A percentile compares a stretch with the other conserved stretches of the same genome.
These are phyloP conservation scores for Agrotis segetum DNA, from an alignment of 2,888 invertebrate species.

Conservation along the genomic window DNA sequence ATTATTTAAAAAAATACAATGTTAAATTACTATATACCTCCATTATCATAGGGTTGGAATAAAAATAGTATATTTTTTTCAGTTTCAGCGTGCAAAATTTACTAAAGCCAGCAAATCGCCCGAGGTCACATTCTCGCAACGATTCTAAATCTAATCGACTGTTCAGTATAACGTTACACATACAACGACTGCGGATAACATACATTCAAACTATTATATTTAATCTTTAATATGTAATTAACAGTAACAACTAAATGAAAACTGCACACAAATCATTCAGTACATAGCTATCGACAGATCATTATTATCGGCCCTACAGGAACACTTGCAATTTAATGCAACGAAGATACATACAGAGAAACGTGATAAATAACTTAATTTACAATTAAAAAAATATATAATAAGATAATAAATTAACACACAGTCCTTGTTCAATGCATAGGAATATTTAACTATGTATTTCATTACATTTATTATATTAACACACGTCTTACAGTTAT, in stretches of 20 bases:
- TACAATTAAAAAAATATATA: conserved; percentile 79
- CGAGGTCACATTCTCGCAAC: conserved; percentile 80
- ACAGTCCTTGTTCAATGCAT: conserved; percentile 89
- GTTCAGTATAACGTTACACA: conserved; percentile 71
- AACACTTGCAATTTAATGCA: conserved; percentile 78
- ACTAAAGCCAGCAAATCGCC: conserved; percentile 85
- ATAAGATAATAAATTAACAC: conserved; percentile 89
- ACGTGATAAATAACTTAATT: conserved; percentile 89
- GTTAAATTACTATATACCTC: conserved; percentile 87
- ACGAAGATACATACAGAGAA: conserved; percentile 75
- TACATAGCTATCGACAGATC: conserved; percentile 81
- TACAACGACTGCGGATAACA: conserved; percentile 73
- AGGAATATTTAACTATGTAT: conserved; percentile 81
- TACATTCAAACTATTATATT: conserved; percentile 76
- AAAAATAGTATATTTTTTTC: conserved; percentile 83
- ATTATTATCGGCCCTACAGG: conserved; percentile 76
- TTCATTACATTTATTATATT: conserved; percentile 81
- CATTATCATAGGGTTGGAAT: conserved; percentile 89
- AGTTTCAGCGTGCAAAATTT: conserved; percentile 87
- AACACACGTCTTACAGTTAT: conserved; percentile 86
- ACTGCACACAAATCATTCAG: conserved; percentile 80
- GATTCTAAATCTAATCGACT: conserved; percentile 75
- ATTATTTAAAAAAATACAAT: conserved; percentile 87
- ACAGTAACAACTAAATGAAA: conserved; percentile 77
- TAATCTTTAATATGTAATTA: conserved; percentile 73